Evolutionary conservation across 2,888 invertebrate genomes (phyloP).

Genomic region (Drosophila suboccidentalis): DNA sequence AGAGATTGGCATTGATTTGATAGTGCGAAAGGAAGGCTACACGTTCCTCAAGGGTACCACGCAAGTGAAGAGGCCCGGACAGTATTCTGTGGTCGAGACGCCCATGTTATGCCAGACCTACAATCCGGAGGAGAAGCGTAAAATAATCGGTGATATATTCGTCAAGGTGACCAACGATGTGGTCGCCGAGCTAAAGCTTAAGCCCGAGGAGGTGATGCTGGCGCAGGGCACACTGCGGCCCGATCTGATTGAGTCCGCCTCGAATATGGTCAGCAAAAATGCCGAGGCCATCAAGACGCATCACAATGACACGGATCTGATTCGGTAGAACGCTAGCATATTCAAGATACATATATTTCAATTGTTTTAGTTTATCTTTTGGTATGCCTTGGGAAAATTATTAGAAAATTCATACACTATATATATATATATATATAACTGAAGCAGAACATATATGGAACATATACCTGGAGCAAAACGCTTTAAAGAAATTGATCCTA

Average conservation of each 20-base stretch:
- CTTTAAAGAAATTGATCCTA: slow-evolving; percentile 45
- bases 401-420: slow-evolving; percentile 28
- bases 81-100: slow-evolving; percentile 88
- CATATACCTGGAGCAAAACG: slow-evolving; percentile 47
- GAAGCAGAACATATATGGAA: slow-evolving; percentile 44
- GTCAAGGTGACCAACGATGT: slow-evolving; percentile 97
- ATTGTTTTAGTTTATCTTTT: slow-evolving; percentile 28
- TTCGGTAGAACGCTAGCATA: slow-evolving; percentile 87
- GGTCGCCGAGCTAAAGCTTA: slow-evolving; percentile 93
- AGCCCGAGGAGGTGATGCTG: slow-evolving; percentile 96
- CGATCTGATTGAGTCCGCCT: slow-evolving; percentile 99
- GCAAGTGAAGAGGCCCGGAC: slow-evolving; percentile 89
- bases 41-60: slow-evolving; percentile 94
- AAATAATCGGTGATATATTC: slow-evolving; percentile 99
- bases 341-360: slow-evolving; percentile 24
- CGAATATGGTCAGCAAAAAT: slow-evolving; percentile 92
- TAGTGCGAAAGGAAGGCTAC: slow-evolving; percentile 90
- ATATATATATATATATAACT: slow-evolving; percentile 21
- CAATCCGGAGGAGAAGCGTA: slow-evolving; percentile 99
- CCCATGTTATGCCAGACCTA: slow-evolving; percentile 93
- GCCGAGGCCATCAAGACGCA: slow-evolving; percentile 99
- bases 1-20: slow-evolving; percentile 93
- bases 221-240: slow-evolving; percentile 98
- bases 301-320: slow-evolving; percentile 99
- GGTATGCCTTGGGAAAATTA: slow-evolving; percentile 46